Evolutionary conservation across 1,140 invertebrate genomes (phyloP), one percentile per base, ranked within the genome.

Genomic region (Drosophila varians): DNA sequence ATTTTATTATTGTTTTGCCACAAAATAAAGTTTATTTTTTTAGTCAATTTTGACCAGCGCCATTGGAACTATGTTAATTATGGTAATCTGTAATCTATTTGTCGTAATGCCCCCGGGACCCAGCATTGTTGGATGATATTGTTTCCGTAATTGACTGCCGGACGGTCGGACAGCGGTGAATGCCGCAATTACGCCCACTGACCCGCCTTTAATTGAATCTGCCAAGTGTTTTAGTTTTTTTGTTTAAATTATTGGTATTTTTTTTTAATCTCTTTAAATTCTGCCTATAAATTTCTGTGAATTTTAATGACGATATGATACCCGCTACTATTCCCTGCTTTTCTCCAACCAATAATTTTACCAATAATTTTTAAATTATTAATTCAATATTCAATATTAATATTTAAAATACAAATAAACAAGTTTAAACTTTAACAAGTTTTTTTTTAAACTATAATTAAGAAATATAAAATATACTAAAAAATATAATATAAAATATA

Each of bases 11-110:
- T 51, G 28, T 42, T 60, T 23, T 56, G 38, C 25, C 58, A 19
- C 58, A 52, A 65, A 65, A 52, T 65, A 11, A 52, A 51, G 60
- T 51, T 51, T 51, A 23, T 42, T 49, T 46, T 25, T 42, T 43
- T 26, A 58, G 36, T 18, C 7, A 16, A 8, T 18, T 54, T 64
- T 40, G 34, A 49, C 34, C 69, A 54, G 60, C 45, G 53, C 49
- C 51, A 77, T 74, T 77, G 51, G 73, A 83, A 71, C 70, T 65
- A 78, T 78, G 74, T 70, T 83, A 62, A 84, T 83, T 75, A 78
- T 74, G 74, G 64, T 71, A 78, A 84, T 83, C 58, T 38, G 42
- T 48, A 26, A 52, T 54, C 46, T 54, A 40, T 40, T 38, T 48
- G 47, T 51, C 18, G 31, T 19, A 56, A 48, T 40, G 62, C 43